phyloP scores from a whole-genome alignment of 2,888 invertebrate genomes.

The Chrysotoxum bicinctum region DNA sequence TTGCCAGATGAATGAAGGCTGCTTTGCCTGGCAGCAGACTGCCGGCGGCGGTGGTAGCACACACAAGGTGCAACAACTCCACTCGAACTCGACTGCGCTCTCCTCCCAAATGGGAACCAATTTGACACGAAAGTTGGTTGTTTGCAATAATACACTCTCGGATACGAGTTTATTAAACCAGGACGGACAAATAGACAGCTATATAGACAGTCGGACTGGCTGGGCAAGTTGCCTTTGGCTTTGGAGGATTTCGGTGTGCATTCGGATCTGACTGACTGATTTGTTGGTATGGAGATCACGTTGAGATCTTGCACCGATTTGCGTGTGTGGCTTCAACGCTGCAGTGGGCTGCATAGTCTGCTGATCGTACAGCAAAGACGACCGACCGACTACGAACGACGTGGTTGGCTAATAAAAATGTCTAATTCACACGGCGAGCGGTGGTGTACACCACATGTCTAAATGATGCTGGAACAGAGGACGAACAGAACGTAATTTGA shows the following conservation, averaged over 20 bases:
- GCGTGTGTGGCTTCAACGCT: slow-evolving; percentile 44
- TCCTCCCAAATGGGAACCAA: slow-evolving; percentile 62
- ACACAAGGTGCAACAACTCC: slow-evolving; percentile 63
- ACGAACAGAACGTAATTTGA: slow-evolving; percentile 44
- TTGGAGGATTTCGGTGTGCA: slow-evolving; percentile 40
- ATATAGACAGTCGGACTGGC: slow-evolving; percentile 44
- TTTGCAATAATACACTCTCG: slow-evolving; percentile 22
- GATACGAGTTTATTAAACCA: slow-evolving; percentile 60
- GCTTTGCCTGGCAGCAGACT: slow-evolving; percentile 35
- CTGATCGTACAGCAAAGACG: not conserved
- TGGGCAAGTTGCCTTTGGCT: slow-evolving; percentile 34
- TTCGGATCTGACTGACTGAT: slow-evolving; percentile 50
- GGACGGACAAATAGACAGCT: slow-evolving; percentile 45
- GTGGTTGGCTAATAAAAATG: slow-evolving; percentile 62
- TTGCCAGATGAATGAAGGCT: slow-evolving; percentile 59
- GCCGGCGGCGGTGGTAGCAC: not conserved
- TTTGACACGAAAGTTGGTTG: slow-evolving; percentile 62
- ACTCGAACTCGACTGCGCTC: slow-evolving; percentile 31
- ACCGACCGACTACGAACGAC: slow-evolving; percentile 4
- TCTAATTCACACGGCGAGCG: slow-evolving; percentile 62
- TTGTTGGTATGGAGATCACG: slow-evolving; percentile 68
- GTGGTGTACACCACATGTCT: slow-evolving; percentile 8
- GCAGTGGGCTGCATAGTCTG: slow-evolving; percentile 44
- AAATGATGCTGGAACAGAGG: slow-evolving; percentile 48
- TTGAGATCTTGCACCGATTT: slow-evolving; percentile 68